Evolutionary conservation across 2,797 vertebrate species (phyloP).

Genomic region (Pangasius krempfi): DNA sequence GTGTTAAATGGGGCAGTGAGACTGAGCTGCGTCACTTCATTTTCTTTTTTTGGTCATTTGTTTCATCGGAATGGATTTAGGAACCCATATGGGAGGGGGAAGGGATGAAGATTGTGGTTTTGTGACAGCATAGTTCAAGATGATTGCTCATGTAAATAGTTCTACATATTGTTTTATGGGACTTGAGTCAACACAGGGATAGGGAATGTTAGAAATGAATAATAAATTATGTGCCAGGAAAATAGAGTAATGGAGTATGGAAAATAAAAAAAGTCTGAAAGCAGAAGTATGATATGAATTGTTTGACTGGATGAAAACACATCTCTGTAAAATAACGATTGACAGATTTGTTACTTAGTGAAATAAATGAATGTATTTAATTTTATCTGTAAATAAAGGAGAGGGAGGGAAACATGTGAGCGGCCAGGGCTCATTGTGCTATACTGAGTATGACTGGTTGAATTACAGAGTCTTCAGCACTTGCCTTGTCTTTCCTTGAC

Average conservation of each 20-base stretch:
- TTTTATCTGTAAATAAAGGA: conserved; percentile 82
- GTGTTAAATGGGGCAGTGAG: conserved; percentile 63
- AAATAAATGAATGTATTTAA: conserved; percentile 82
- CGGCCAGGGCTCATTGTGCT: conserved; percentile 75
- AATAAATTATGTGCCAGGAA: conserved; percentile 59
- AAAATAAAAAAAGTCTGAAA: conserved; percentile 63
- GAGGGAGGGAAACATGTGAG: conserved; percentile 66
- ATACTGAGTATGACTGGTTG: conserved; percentile 49
- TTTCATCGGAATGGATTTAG: conserved; percentile 63
- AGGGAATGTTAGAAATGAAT: conserved; percentile 56
- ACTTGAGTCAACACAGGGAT: conserved; percentile 65
- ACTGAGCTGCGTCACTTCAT: conserved; percentile 55
- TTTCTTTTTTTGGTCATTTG: conserved; percentile 58
- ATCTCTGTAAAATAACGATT: conserved; percentile 68
- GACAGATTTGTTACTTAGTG: conserved; percentile 85
- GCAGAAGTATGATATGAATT: conserved; percentile 72
- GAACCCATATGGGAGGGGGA: conserved; percentile 56
- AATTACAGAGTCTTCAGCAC: conserved; percentile 60
- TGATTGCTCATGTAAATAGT: conserved; percentile 81
- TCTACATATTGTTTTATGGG: conserved; percentile 73
- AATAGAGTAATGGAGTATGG: conserved; percentile 59
- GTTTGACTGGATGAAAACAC: conserved; percentile 73
- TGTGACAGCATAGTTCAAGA: conserved; percentile 71
- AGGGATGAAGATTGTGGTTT: conserved; percentile 58
- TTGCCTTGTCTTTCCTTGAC: conserved; percentile 64